Evolutionary conservation across 2,888 invertebrate species (phyloP), one percentile per base, ranked within the genome.

Genomic region (Parapristionchus giblindavisi): DNA sequence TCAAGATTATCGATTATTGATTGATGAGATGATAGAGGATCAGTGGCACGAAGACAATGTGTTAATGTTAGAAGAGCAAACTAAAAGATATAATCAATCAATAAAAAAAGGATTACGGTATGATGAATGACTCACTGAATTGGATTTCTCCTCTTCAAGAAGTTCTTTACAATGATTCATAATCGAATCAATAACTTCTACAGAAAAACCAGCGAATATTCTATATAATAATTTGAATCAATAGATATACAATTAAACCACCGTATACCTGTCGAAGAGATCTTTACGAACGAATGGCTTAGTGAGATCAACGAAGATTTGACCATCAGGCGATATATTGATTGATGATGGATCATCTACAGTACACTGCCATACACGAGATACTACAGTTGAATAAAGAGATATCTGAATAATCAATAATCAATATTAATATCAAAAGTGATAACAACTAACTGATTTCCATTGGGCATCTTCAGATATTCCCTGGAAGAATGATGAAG

Each of bases 21-120:
- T 8, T 1, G 1, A 43, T 70, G 52, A 4, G 70, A 70, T 27
- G 34, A 14, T 5, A 54, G 5, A n/a, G 70, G 70, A 17, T 52
- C 52, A 36, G 54, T 52, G 5, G 40, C 21, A 54, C 70, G 70
- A 21, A 70, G 70, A 70, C 70, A 70, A 11, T 70, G n/a, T 36
- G 70, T 70, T 21, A 36, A 14, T 14, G 70, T 70, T 8, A 54
- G 24, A 21, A 70, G 3, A 17, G 51, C 70, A 14, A 38, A 54
- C 70, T 70, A 6, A 36, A 70, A 24, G 60, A 32, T 32, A 54
- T 54, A 54, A 14, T 54, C n/a, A 54, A 14, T 24, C 21, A 6
- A n/a, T 54, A n/a, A n/a, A 6, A 8, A 54, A n/a, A 17, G 17
- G 43, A 17, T 43, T 43, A 43, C 8, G 17, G 8, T 43, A 43